phyloP scores from a whole-genome alignment of 2,113 vertebrate genomes.

The Gila orcuttii region DNA sequence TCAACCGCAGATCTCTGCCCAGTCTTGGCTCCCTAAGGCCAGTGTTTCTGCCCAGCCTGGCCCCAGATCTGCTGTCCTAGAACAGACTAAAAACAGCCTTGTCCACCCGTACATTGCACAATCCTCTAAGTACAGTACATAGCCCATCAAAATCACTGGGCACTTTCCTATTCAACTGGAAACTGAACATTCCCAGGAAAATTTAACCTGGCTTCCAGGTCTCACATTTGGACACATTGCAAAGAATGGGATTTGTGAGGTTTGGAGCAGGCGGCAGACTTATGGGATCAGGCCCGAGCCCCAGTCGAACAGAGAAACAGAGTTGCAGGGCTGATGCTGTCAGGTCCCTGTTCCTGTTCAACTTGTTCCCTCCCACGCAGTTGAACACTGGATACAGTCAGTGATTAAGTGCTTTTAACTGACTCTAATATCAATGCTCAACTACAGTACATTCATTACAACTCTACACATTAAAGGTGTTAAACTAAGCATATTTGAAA shows the following conservation, averaged over 20 bases:
- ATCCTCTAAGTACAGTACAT: slow-evolving; percentile 28
- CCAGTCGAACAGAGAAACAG: slow-evolving; percentile 65
- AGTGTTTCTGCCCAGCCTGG: background rate
- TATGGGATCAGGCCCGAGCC: slow-evolving; percentile 66
- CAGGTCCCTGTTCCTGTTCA: slow-evolving; percentile 50
- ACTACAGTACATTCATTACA: background rate
- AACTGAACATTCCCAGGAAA: slow-evolving; percentile 62
- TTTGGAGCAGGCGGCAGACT: slow-evolving; percentile 50
- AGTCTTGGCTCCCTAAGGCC: slow-evolving; percentile 3
- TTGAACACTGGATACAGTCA: background rate
- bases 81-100: slow-evolving; percentile 21
- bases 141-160: slow-evolving; percentile 30
- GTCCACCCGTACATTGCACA: slow-evolving; percentile 6
- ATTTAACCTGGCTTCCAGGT: slow-evolving; percentile 66
- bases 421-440: background rate
- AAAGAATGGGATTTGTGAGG: slow-evolving; percentile 69
- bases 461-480: background rate
- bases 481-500: background rate
- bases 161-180: slow-evolving; percentile 62
- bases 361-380: slow-evolving; percentile 9
- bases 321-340: slow-evolving; percentile 61
- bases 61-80: background rate
- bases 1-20: slow-evolving; percentile 36
- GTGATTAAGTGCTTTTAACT: background rate
- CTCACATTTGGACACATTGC: slow-evolving; percentile 74